phyloP scores from a whole-genome alignment of 2,797 vertebrate species.

The Rhincodon typus region DNA sequence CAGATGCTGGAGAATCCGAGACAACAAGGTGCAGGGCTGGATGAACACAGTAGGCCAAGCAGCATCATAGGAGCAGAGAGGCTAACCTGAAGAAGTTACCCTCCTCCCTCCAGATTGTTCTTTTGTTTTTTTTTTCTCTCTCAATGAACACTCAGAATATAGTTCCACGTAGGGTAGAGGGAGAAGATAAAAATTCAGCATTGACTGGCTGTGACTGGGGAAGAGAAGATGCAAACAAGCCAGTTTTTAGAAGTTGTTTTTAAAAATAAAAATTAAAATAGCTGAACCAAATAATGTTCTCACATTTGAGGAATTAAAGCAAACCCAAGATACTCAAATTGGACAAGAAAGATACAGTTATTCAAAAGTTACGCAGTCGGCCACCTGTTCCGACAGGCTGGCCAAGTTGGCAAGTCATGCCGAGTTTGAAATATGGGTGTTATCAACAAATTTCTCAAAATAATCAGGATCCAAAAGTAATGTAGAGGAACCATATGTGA shows the following conservation, averaged over 20 bases:
- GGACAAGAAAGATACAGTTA: not conserved
- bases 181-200: not conserved
- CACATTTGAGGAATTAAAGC: not conserved
- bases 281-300: not conserved
- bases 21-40: too few species aligned
- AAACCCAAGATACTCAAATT: not conserved
- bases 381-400: not conserved
- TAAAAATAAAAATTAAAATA: not conserved
- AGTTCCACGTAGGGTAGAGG: not conserved
- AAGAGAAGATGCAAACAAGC: not conserved
- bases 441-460: not conserved
- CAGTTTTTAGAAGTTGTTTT: not conserved
- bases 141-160: not conserved
- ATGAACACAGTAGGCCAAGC: too few species aligned
- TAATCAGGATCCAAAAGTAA: not conserved
- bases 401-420: not conserved
- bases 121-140: too few species aligned
- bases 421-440: not conserved
- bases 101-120: too few species aligned
- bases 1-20: too few species aligned
- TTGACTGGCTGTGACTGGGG: not conserved
- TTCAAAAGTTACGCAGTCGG: not conserved
- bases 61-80: too few species aligned
- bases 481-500: too few species aligned
- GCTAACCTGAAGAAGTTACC: too few species aligned